Conservation (phyloP, 1,140 invertebrate genomes). For the Platyscapa corneri region DNA sequence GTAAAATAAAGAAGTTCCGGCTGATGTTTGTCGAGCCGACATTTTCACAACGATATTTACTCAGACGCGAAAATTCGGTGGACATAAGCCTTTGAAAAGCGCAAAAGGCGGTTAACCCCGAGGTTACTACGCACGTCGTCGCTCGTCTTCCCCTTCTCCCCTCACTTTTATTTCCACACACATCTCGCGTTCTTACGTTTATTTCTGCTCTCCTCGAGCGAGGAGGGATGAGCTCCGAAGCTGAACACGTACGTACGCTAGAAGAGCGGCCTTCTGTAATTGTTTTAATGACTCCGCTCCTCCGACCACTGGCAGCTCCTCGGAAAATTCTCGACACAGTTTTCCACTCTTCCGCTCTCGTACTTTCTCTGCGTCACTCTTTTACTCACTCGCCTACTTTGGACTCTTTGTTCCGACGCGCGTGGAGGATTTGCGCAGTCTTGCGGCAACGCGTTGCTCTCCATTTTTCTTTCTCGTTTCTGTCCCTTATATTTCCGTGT, state of each 20-base stretch:
- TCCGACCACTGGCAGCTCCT: conserved; percentile 28
- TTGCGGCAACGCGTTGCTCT: conserved; percentile 26
- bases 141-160: neutral
- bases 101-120: neutral
- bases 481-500: neutral
- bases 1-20: neutral
- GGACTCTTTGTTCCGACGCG: conserved; percentile 26
- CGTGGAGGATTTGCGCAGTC: neutral
- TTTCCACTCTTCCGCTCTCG: conserved; percentile 33
- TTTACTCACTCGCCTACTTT: neutral
- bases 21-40: neutral
- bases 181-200: neutral
- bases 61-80: neutral
- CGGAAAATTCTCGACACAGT: conserved; percentile 48
- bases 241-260: neutral
- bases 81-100: neutral
- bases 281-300: conserved; percentile 68
- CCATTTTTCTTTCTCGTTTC: conserved; percentile 23
- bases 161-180: neutral
- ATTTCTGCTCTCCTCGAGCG: neutral
- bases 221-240: neutral
- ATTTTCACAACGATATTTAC: no score
- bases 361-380: neutral
- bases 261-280: conserved; percentile 58
- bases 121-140: neutral